Base-by-base conservation (phyloP, 2,888 invertebrate genomes). In the Xanthostigma xanthostigma region DNA sequence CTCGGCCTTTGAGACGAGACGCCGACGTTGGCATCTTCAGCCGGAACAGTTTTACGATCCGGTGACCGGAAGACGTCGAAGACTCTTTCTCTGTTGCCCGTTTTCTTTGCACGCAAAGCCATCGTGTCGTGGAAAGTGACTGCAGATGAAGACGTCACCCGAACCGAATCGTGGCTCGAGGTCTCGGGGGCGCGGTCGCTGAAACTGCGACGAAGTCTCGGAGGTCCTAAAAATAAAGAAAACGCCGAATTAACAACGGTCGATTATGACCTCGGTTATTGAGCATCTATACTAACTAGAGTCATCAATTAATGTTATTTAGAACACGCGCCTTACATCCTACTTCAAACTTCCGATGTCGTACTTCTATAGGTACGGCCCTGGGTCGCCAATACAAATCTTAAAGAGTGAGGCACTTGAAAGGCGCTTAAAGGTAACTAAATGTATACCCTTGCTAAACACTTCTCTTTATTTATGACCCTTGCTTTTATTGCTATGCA, bases 71-170 rank as follows among this genome's bases (percentile, higher is more conserved):
- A 53, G 51, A 62, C 62, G 35, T 58, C 65, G 64, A 83, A 82
- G 52, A 78, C 72, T 64, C 6, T 27, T 27, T 76, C 76, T 61
- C 78, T 73, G 17, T 77, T 73, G 62, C 79, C 76, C 39, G 73
- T 71, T 61, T 78, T 76, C 10, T 66, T 64, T 47, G 79, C 72
- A 56, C 88, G 76, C 57, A 90, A 70, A 27, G 89, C 83, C 84
- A 89, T 90, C 33, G 89, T 89, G 64, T 91, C 90, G 62, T 82
- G 73, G 64, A 85, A 86, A 51, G 40, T 40, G 8, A 12, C n/a
- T n/a, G 17, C n/a, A 1, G 41, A 17, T 9, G 17, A 9, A 9
- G 13, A 12, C 27, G 41, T 14, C 17, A 27, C 27, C 27, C 27
- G 3, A 27, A 27, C 27, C 17, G n/a, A 17, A 35, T 42, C 43